Base-by-base conservation (phyloP, 2,888 invertebrate species). In the Saturnia pavonia region DNA sequence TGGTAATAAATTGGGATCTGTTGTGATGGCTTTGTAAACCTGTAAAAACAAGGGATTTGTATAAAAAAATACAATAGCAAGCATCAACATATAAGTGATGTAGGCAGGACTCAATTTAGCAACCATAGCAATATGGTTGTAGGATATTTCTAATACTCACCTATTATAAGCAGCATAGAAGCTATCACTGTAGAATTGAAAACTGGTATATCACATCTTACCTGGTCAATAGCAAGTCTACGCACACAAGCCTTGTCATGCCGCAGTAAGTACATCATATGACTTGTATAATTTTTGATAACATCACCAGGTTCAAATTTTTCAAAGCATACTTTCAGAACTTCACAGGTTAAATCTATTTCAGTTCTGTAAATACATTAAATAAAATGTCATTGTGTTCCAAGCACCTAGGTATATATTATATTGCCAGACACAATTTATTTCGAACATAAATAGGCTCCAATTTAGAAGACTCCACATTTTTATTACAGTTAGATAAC, bases 221-320 rank as follows among this genome's bases (percentile, higher is more conserved):
- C 95, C 89, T 96, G 95, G 78, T 95, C 94, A 48, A 97, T 82
- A 34, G 96, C 96, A 78, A 96, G 91, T 73, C 92, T 89, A 72
- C 96, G 95, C 0, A 97, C 96, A 78, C 94, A 92, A n/a, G 93
- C 80, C 76, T 94, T 94, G 19, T 95, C 94, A 86, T 97, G 96
- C 0, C 93, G 89, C 57, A 97, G 88, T 60, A 96, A 94, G 76
- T 95, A 94, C 88, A 95, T 95, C 42, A 96, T 84, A 69, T 95
- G 88, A 43, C 91, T 88, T 27, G 95, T 95, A 80, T 96, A 96
- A 70, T 94, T 93, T 77, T 90, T 94, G 3, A 96, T 89, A 45
- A 95, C 92, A 76, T 95, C 95, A n/a, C 94, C 95, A 67, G 96
- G 87, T 71, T 92, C 92, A 76, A 97, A 90, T 77, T 95, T 95